Evolutionary conservation across 2,797 vertebrate species (phyloP).

Genomic region (Schizopygopsis pylzovi): DNA sequence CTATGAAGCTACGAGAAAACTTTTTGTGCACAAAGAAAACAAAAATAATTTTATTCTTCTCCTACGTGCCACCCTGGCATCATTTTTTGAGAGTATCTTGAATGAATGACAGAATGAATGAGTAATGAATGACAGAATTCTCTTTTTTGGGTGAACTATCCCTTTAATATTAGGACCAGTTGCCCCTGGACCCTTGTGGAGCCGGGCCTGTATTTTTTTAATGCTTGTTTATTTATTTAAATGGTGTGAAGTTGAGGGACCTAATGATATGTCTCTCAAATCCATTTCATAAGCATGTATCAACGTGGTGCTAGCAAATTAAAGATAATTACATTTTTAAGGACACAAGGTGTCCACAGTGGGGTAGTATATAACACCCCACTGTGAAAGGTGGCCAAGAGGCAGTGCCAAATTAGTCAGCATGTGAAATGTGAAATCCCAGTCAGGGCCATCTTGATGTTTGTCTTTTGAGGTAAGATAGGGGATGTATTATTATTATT

Average conservation of each 20-base stretch:
- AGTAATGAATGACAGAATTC: background rate
- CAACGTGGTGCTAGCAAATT: slow-evolving; percentile 5
- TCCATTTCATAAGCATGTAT: slow-evolving; percentile 31
- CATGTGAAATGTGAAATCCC: slow-evolving; percentile 63
- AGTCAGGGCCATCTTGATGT: background rate
- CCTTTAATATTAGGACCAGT: background rate
- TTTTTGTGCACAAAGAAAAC: too few species aligned
- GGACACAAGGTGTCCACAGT: slow-evolving; percentile 57
- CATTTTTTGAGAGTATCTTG: too few species aligned
- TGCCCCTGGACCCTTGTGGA: too few species aligned
- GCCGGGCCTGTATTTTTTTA: background rate
- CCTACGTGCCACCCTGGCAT: accelerated
- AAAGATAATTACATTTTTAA: slow-evolving; percentile 52
- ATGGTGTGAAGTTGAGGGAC: background rate
- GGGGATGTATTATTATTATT: background rate
- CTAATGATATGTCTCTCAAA: slow-evolving; percentile 35
- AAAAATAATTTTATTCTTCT: too few species aligned
- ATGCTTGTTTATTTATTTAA: slow-evolving; percentile 28
- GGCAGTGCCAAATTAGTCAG: slow-evolving; percentile 69
- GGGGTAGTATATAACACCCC: slow-evolving; percentile 67
- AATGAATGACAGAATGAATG: background rate
- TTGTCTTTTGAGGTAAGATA: background rate
- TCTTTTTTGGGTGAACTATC: background rate
- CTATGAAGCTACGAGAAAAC: too few species aligned
- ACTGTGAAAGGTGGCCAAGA: slow-evolving; percentile 64